Conservation (phyloP, 2,888 invertebrate species). For the Eubasilissa splendida region DNA sequence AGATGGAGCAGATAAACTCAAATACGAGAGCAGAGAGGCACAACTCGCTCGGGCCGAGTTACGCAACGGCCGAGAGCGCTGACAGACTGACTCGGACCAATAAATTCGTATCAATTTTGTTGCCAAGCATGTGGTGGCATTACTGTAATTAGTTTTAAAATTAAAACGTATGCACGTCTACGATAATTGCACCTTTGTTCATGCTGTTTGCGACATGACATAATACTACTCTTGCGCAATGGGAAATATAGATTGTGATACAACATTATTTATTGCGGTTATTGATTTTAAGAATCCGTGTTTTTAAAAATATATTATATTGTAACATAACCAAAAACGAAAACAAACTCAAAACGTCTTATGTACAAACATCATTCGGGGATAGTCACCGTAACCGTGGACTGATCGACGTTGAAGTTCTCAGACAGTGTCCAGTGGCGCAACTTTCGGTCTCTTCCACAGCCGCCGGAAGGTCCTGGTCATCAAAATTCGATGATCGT, state of each 20-base stretch:
- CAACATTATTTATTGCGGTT: too few relatives aligned
- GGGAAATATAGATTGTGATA: neutral
- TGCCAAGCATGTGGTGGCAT: slow-evolving; percentile 23
- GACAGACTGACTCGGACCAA: neutral
- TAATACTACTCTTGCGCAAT: slow-evolving; percentile 25
- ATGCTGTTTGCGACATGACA: slow-evolving; percentile 19
- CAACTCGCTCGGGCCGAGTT: neutral
- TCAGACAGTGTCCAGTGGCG: too few relatives aligned
- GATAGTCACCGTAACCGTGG: too few relatives aligned
- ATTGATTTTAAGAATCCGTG: too few relatives aligned
- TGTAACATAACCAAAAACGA: too few relatives aligned
- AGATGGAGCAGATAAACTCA: slow-evolving; percentile 1
- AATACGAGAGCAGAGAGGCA: neutral
- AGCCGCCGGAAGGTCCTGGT: too few relatives aligned
- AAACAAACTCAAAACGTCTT: too few relatives aligned
- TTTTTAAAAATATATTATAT: too few relatives aligned
- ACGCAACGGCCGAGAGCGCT: slow-evolving; percentile 3
- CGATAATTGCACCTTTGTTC: slow-evolving; percentile 35
- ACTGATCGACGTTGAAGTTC: too few relatives aligned
- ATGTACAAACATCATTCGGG: too few relatives aligned
- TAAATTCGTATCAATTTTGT: slow-evolving; percentile 36
- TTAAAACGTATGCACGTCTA: slow-evolving; percentile 37
- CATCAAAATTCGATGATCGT: too few relatives aligned
- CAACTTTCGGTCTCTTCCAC: too few relatives aligned
- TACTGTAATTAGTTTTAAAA: slow-evolving; percentile 24